Conservation (phyloP, 1,140 invertebrate species). For the Drosophila teissieri region DNA sequence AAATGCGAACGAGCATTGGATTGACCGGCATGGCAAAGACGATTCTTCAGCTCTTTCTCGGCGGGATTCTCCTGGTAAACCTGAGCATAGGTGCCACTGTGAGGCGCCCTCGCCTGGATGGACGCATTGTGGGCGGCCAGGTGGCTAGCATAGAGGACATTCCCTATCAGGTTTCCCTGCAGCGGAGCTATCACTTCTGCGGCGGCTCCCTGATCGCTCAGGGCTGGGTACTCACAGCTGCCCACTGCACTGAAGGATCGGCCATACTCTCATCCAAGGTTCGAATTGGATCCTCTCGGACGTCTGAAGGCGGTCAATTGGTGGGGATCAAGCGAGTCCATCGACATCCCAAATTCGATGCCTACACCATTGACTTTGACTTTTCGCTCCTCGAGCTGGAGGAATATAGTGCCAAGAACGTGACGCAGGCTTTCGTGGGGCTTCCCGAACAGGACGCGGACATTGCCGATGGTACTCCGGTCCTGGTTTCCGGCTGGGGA, state of each 20-base stretch:
- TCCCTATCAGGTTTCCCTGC: slow-evolving; percentile 85
- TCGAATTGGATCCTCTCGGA: slow-evolving; percentile 67
- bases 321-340: slow-evolving; percentile 61
- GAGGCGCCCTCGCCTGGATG: slow-evolving; percentile 59
- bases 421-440: slow-evolving; percentile 43
- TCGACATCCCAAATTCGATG: slow-evolving; percentile 76
- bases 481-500: slow-evolving; percentile 85
- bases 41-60: slow-evolving; percentile 14
- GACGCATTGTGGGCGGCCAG: slow-evolving; percentile 84
- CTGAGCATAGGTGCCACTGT: background rate
- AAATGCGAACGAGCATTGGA: slow-evolving; percentile 11
- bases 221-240: slow-evolving; percentile 85
- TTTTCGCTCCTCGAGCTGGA: slow-evolving; percentile 71
- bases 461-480: slow-evolving; percentile 61
- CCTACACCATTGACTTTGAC: slow-evolving; percentile 74
- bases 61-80: slow-evolving; percentile 6
- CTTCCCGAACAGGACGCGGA: slow-evolving; percentile 56
- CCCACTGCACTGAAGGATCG: slow-evolving; percentile 85
- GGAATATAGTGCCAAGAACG: slow-evolving; percentile 34
- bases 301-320: slow-evolving; percentile 61
- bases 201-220: slow-evolving; percentile 88
- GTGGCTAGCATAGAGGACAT: slow-evolving; percentile 75
- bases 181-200: slow-evolving; percentile 85
- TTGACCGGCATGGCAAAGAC: slow-evolving; percentile 29
- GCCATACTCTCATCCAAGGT: slow-evolving; percentile 39